Base-by-base conservation (phyloP, 2,888 invertebrate genomes). In the Agelastica alni region DNA sequence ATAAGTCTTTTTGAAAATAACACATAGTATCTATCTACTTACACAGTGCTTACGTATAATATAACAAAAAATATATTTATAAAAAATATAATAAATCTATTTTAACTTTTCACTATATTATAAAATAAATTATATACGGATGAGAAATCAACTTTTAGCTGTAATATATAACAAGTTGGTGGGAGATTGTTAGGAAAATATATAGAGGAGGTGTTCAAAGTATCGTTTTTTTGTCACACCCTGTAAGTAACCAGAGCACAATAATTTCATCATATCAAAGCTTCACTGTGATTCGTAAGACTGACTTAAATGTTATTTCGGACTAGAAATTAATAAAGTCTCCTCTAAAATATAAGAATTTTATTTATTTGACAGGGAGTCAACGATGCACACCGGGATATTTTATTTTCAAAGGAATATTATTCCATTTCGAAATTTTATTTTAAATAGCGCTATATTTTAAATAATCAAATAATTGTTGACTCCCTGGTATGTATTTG, bases 211-310 rank as follows among this genome's bases (percentile, higher is more conserved):
- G 30, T 43, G 46, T 48, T 37, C 22, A 43, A 48, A 55, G 42
- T 60, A 54, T 60, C 56, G 53, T 62, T 58, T 58, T 16, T 58
- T 60, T 60, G 62, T 60, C 58, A 46, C 43, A 48, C 52, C 53
- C 53, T 55, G 56, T 60, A 60, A 53, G 74, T 58, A 62, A 66
- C 76, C 77, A 70, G 74, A 77, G 78, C 78, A 78, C 78, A 78
- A 78, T 78, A 78, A 78, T 77, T 76, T 77, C 75, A 76, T 78
- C 79, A 79, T 79, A 79, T 79, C 79, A 79, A 79, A 78, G 79
- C 79, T 79, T 79, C 76, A 78, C 79, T 79, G 79, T 79, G 79
- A 79, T 79, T 79, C 75, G 76, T 73, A 79, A 79, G 79, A 79
- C 79, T 79, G 79, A 79, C 75, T 76, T 77, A 76, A 76, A 74